Base-by-base conservation (phyloP, 1,140 invertebrate species). In the Acyrthosiphon pisum region DNA sequence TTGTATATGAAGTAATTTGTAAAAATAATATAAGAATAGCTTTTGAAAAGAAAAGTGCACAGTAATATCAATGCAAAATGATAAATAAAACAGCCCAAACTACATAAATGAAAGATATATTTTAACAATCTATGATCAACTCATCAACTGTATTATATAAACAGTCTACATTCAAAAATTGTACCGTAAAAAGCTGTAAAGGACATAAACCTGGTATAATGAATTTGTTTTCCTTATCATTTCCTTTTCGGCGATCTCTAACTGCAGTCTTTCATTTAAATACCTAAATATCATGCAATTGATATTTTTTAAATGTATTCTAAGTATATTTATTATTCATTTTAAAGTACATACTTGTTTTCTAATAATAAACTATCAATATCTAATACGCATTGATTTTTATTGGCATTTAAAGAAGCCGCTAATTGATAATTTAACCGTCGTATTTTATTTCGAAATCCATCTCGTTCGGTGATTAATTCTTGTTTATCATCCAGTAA, bases 401-500 rank as follows among this genome's bases (percentile, higher is more conserved):
- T 94, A 95, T 96, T 94, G 95, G 94, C 96, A 94, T 96, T 96
- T 0, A 98, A 95, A 7, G 98, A 96, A 94, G 96, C 97, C 94
- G 97, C 97, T 23, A 98, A 96, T 95, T 98, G 97, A 94, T 97
- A 96, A 95, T 98, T 98, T 8, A 98, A 96, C 60, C 97, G 95
- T 94, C 98, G 97, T 30, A 97, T 97, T 95, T 98, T 98, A 94
- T 96, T 97, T 95, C 97, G 97, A 94, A 98, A 98, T n/a, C 97
- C 97, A 95, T 98, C 97, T 94, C 97, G 95, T 95, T 98, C 97
- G 26, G 96, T 97, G 41, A 97, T 96, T 37, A 98, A 95, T 94
- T 98, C 98, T 94, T 98, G 97, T 95, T 98, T 98, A 95, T 98
- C 98, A 96, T 98, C 98, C 60, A 98, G 95, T 41, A 98, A 96